phyloP scores from a whole-genome alignment of 2,888 invertebrate species.

The Deroplatys truncata region DNA sequence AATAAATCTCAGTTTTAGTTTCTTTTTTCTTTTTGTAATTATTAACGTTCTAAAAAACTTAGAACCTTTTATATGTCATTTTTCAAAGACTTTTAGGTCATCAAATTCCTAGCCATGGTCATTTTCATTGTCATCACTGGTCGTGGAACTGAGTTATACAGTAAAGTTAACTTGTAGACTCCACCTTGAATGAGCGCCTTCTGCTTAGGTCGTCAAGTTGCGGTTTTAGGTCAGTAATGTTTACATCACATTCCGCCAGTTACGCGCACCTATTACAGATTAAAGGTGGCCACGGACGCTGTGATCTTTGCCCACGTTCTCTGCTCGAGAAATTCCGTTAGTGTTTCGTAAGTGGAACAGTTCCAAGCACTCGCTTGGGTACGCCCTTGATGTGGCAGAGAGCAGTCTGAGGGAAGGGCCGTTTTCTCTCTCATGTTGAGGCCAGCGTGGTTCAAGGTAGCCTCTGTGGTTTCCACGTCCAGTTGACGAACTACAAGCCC shows the following conservation, averaged over 20 bases:
- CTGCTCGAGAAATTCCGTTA: conserved; percentile 3
- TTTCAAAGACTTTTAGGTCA: too few relatives aligned
- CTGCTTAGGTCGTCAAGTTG: neutral
- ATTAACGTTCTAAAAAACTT: too few relatives aligned
- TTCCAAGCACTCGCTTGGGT: neutral
- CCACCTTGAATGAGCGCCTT: too few relatives aligned
- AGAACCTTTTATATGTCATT: too few relatives aligned
- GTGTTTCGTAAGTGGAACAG: conserved; percentile 10
- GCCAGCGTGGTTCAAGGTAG: conserved; percentile 5
- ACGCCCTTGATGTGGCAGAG: conserved; percentile 1
- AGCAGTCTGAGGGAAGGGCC: neutral
- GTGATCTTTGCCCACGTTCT: neutral
- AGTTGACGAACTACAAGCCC: neutral
- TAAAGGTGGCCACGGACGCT: neutral
- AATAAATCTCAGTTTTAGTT: too few relatives aligned
- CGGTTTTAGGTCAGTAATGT: neutral
- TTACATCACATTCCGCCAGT: neutral
- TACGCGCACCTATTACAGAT: neutral
- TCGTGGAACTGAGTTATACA: too few relatives aligned
- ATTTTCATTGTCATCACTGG: too few relatives aligned
- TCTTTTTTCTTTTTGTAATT: too few relatives aligned
- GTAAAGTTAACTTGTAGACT: too few relatives aligned
- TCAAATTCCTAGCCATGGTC: too few relatives aligned
- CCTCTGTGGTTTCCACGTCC: neutral
- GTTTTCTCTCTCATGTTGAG: neutral